Percentiles rank a stretch among this genome's conserved stretches.
phyloP scores from a whole-genome alignment of 2,113 vertebrate species.

The Scortum barcoo region DNA sequence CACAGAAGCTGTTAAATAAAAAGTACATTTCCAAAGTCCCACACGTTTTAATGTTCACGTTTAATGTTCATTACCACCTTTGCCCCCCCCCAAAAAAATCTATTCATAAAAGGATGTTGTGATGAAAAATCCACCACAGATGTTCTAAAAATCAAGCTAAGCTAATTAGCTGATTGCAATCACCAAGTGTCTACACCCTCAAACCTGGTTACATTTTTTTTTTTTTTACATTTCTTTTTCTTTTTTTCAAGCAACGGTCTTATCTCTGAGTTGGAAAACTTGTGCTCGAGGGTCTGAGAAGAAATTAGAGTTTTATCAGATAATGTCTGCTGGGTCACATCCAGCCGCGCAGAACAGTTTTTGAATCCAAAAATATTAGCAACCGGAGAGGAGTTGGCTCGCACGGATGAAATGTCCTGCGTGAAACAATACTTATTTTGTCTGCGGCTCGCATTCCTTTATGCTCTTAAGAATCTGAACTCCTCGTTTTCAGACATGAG shows the following conservation, averaged over 20 bases:
- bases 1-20: constrained; percentile 27
- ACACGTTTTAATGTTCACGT: constrained; percentile 33
- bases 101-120: constrained; percentile 40
- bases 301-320: constrained; percentile 71
- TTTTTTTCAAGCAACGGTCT: constrained; percentile 52
- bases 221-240: constrained; percentile 10
- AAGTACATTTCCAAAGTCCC: constrained; percentile 17
- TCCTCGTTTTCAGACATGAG: constrained; percentile 56
- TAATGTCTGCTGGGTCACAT: constrained; percentile 69
- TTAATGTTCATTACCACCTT: constrained; percentile 28
- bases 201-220: constrained; percentile 30
- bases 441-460: constrained; percentile 66
- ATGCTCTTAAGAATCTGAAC: constrained; percentile 60
- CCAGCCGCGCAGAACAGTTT: constrained; percentile 46
- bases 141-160: constrained; percentile 69
- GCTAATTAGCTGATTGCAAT: constrained; percentile 78
- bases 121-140: constrained; percentile 62
- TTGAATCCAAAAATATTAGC: constrained; percentile 61
- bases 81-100: neutral
- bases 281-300: constrained; percentile 64
- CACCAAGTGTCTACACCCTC: constrained; percentile 61
- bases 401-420: constrained; percentile 40
- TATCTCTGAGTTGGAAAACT: constrained; percentile 68
- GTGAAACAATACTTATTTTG: constrained; percentile 67
- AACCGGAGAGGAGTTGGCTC: constrained; percentile 38